A percentile compares a stretch with the other conserved stretches of the same genome.
phyloP scores from a whole-genome alignment of 2,888 invertebrate genomes.

The Perdita meconis region DNA sequence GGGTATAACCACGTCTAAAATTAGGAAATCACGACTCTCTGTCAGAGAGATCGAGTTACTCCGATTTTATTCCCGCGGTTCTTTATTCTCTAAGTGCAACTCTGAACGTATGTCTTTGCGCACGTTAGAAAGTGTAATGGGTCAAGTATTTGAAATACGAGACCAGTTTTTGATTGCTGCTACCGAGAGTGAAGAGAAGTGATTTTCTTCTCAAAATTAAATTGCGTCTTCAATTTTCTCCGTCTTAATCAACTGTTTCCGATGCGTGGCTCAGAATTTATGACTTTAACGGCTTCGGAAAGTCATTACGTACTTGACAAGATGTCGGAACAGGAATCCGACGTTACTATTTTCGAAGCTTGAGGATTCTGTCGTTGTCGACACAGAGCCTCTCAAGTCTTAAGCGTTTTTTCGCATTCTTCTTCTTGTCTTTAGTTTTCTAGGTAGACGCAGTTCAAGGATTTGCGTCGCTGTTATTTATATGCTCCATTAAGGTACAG shows the following conservation, averaged over 20 bases:
- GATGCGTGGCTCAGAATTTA: background rate
- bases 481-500: constrained; percentile 5
- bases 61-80: background rate
- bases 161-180: background rate
- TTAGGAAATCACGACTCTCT: background rate
- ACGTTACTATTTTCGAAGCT: no score
- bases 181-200: background rate
- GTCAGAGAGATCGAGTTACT: background rate
- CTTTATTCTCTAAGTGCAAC: background rate
- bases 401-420: no score
- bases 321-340: no score
- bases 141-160: background rate
- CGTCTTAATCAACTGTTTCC: background rate
- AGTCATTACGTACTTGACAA: no score
- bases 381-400: no score
- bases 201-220: background rate
- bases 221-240: background rate
- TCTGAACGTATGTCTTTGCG: background rate
- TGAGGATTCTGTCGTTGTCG: no score
- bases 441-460: background rate
- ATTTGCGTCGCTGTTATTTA: constrained; percentile 4
- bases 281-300: no score
- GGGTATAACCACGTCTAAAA: background rate
- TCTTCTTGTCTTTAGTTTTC: background rate
- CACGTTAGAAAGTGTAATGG: background rate